Evolutionary conservation across 2,113 vertebrate species (phyloP).

Genomic region (Oncorhynchus mykiss): DNA sequence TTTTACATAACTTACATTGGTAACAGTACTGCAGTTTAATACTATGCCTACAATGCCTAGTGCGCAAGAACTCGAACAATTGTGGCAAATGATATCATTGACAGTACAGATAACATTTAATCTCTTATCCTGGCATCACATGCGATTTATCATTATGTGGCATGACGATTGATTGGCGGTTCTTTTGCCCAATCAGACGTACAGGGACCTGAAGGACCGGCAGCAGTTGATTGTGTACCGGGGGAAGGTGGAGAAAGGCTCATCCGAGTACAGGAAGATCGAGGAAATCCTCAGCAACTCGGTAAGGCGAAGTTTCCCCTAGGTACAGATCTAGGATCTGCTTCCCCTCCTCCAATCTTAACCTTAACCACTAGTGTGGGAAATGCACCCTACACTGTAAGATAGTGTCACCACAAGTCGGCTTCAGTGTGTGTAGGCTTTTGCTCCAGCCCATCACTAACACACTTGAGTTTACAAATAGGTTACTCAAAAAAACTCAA

Average conservation of each 20-base stretch:
- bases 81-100: background rate
- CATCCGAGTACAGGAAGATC: conserved; percentile 85
- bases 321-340: too few relatives aligned
- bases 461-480: too few relatives aligned
- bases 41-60: background rate
- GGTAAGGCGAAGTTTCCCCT: conserved; percentile 63
- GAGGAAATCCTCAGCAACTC: conserved; percentile 80
- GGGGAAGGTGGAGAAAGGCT: conserved; percentile 83
- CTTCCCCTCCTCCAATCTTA: too few relatives aligned
- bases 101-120: background rate
- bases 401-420: too few relatives aligned
- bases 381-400: too few relatives aligned
- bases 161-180: conserved; percentile 6
- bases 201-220: conserved; percentile 89
- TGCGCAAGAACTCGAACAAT: background rate
- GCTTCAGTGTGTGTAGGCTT: too few relatives aligned
- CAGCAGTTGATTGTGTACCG: conserved; percentile 84
- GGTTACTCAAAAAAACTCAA: too few relatives aligned
- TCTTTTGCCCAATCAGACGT: conserved; percentile 74
- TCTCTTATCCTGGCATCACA: background rate
- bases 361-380: too few relatives aligned
- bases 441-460: too few relatives aligned
- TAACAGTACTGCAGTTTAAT: background rate
- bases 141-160: background rate
- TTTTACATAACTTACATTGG: background rate